phyloP scores from a whole-genome alignment of 2,888 invertebrate genomes.

The Halocaridina rubra region DNA sequence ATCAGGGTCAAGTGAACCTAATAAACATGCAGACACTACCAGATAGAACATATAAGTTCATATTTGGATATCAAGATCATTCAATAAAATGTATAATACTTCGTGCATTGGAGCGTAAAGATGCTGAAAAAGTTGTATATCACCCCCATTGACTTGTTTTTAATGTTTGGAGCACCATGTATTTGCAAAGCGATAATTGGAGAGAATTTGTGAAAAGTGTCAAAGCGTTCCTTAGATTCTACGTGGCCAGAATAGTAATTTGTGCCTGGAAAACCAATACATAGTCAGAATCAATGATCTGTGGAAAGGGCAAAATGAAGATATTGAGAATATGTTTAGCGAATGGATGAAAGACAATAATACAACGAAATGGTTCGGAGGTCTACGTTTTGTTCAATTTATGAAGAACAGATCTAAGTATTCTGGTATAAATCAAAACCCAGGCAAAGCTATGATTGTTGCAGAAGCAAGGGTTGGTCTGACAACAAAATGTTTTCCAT shows the following conservation, averaged over 20 bases:
- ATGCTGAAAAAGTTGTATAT: neutral
- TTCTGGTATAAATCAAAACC: neutral
- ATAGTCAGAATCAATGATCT: neutral
- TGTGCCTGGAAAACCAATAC: neutral
- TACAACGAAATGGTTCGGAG: neutral
- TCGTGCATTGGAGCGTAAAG: neutral
- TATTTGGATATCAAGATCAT: neutral
- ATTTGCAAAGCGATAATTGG: neutral
- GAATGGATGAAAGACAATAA: neutral
- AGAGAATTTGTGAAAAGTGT: neutral
- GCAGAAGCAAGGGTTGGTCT: slow-evolving; percentile 9
- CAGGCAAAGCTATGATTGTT: too few relatives aligned
- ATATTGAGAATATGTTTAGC: neutral
- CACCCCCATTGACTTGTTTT: neutral
- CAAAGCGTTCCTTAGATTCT: neutral
- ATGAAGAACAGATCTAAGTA: neutral
- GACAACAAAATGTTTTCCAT: neutral
- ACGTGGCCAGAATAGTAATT: neutral
- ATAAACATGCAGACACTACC: neutral
- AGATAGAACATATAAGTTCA: neutral
- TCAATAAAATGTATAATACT: neutral
- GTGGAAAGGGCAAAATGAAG: neutral
- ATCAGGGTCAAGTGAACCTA: neutral
- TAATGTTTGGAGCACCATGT: neutral
- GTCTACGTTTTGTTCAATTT: neutral